Conservation (phyloP, 2,888 invertebrate species). For the Agrotis segetum region DNA sequence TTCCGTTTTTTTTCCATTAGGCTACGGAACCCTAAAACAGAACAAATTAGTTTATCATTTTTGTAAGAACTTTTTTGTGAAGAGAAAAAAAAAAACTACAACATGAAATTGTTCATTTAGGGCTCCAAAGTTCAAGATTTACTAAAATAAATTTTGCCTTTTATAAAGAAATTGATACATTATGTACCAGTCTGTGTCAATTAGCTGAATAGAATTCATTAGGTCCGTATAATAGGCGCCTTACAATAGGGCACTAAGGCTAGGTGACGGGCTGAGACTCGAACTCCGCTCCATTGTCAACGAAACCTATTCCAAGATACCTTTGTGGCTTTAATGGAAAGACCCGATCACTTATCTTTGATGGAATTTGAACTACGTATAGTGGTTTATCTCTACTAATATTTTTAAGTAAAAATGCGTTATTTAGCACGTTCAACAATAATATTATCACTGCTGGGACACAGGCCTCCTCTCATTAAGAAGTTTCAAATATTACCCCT, state of each 20-base stretch:
- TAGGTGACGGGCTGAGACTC: conserved; percentile 10
- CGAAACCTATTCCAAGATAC: conserved; percentile 17
- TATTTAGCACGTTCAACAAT: too few relatives aligned
- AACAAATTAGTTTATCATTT: too few relatives aligned
- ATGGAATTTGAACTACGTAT: neutral
- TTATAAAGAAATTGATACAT: conserved; percentile 27
- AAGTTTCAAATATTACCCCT: too few relatives aligned
- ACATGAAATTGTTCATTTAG: neutral
- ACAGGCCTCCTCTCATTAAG: too few relatives aligned
- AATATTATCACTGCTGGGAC: too few relatives aligned
- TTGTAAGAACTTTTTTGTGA: too few relatives aligned
- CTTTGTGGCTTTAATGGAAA: conserved; percentile 24
- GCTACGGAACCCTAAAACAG: neutral
- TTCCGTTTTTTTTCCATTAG: neutral
- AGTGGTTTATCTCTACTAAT: too few relatives aligned
- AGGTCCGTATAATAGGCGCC: conserved; percentile 31
- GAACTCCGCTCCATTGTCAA: conserved; percentile 30
- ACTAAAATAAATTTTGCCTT: neutral
- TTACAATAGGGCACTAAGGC: conserved; percentile 29
- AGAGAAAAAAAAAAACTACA: neutral
- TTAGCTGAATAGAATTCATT: conserved; percentile 48
- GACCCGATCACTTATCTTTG: conserved; percentile 17
- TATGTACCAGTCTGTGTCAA: conserved; percentile 25
- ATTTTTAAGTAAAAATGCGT: too few relatives aligned
- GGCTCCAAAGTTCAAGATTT: neutral